phyloP scores from a whole-genome alignment of 2,797 vertebrate species.

The Phalanger gymnotis region DNA sequence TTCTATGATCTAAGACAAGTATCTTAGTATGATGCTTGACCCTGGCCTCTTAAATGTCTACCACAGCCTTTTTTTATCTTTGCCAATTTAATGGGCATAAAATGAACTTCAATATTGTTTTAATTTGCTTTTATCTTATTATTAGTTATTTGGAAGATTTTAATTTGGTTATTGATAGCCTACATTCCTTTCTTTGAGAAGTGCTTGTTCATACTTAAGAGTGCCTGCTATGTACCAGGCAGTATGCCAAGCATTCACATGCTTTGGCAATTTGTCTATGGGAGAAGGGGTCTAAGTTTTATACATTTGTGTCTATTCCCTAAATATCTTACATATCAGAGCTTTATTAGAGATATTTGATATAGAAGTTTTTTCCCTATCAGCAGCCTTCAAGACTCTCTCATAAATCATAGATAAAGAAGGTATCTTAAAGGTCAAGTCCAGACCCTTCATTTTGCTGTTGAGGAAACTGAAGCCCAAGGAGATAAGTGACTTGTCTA shows the following conservation, averaged over 20 bases:
- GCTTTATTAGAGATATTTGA: neutral
- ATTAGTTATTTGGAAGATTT: neutral
- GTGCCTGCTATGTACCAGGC: no score
- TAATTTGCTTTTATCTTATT: neutral
- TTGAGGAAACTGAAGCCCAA: neutral
- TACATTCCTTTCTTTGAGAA: neutral
- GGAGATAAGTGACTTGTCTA: rapidly evolving
- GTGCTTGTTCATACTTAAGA: neutral
- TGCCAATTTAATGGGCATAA: neutral
- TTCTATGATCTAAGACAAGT: neutral
- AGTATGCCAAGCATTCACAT: rapidly evolving
- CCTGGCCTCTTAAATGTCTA: neutral
- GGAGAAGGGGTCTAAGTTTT: neutral
- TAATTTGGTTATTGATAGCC: neutral
- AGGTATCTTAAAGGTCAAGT: neutral
- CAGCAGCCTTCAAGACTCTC: neutral
- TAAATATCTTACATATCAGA: neutral
- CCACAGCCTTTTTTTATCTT: neutral
- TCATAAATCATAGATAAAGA: neutral
- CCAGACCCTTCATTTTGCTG: neutral
- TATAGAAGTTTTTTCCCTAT: neutral
- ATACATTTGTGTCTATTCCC: neutral
- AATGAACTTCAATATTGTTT: neutral
- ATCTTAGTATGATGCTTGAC: neutral
- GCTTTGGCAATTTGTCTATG: neutral